Evolutionary conservation across 2,888 invertebrate species (phyloP).

Genomic region (Macrosiphum euphorbiae): DNA sequence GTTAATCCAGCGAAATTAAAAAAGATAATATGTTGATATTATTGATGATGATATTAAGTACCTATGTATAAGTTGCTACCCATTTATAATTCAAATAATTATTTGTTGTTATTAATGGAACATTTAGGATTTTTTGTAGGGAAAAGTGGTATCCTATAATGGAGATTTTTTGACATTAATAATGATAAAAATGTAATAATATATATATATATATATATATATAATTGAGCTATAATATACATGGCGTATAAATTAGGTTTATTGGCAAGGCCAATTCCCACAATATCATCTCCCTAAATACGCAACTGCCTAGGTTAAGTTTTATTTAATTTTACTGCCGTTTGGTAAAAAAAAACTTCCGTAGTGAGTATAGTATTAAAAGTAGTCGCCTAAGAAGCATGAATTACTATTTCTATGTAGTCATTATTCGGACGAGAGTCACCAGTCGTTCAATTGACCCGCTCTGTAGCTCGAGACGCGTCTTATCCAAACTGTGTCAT

Average conservation of each 20-base stretch:
- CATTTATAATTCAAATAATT: not conserved
- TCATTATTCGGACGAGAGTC: not conserved
- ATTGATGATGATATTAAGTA: not conserved
- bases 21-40: not conserved
- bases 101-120: not conserved
- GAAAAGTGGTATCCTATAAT: not conserved
- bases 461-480: not conserved
- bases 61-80: not conserved
- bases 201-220: no score
- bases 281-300: not conserved
- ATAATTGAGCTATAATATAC: no score
- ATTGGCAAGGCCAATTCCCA: not conserved
- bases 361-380: not conserved
- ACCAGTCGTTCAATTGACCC: not conserved
- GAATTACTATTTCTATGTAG: not conserved
- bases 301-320: not conserved
- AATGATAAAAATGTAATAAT: not conserved
- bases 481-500: slow-evolving; percentile 13
- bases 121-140: not conserved
- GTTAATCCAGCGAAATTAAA: not conserved
- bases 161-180: not conserved
- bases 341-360: not conserved
- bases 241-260: not conserved
- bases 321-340: not conserved
- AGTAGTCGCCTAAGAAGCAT: not conserved